Evolutionary conservation across 2,888 invertebrate genomes (phyloP), one percentile per base, ranked within the genome.

Genomic region (Eristalinus aeneus): DNA sequence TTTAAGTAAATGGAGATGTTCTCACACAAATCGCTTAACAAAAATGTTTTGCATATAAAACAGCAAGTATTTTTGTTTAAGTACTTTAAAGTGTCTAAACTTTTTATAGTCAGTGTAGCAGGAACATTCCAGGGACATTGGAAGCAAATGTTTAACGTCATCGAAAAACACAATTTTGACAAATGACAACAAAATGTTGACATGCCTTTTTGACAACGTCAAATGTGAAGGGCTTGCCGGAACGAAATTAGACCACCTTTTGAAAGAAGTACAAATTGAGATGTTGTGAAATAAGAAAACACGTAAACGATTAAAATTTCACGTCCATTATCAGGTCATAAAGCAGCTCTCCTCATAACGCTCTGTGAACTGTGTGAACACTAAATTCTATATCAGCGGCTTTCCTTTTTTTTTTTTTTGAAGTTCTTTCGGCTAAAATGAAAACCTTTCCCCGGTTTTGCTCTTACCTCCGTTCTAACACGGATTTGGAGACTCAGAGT

Each of bases 401-500:
- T 46, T 46, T 16, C 16, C 16, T 16, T 23, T 56, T 23, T 16
- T 46, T 46, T 16, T 9, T 46, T 16, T 23, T 56, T 23, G 23
- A 10, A 56, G 36, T 63, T 36, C 22, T 36, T 20, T 8, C 6
- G 8, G 12, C 1, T n/a, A 74, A 81, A 68, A 90, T 91, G 90
- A 90, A 89, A 88, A 90, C 90, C 27, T 89, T 90, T 79, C 96
- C 96, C 82, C 94, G 95, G 68, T 93, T 96, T 67, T 95, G 95
- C 10, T 93, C 95, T 88, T 94, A 95, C 20, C 91, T 96, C 1
- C 93, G 96, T 82, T 94, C 94, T 12, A 95, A 95, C 89, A 95
- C 95, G 0, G 91, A 93, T 75, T 90, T 94, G 22, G 94, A 93
- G 73, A 92, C 93, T 2, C 90, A 46, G 22, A 5, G n/a, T 0